Percentiles rank a stretch among this genome's conserved stretches.
These are phyloP conservation scores for Tetranychus truncatus DNA, from an alignment of 2,888 invertebrate genomes.

Conservation along the genomic window DNA sequence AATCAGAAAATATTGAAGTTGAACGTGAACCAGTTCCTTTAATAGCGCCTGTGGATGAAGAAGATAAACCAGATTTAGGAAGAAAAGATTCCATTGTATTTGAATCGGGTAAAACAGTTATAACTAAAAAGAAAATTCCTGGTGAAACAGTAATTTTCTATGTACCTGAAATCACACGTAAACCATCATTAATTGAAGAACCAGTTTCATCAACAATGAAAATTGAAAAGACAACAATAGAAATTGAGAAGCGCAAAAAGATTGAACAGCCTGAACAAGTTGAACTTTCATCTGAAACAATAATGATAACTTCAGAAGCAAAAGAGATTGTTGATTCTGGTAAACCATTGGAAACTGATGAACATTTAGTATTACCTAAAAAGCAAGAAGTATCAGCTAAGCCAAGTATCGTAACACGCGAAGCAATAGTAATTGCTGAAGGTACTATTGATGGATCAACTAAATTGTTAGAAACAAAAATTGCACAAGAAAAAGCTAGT, in stretches of 20 bases:
- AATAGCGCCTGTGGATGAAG: not conserved
- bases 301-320: not conserved
- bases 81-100: not conserved
- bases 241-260: not conserved
- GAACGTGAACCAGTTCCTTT: not conserved
- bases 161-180: not conserved
- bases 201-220: not conserved
- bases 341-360: not conserved
- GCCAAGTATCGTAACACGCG: not conserved
- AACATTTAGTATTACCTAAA: not conserved
- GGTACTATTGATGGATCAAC: not conserved
- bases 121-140: not conserved
- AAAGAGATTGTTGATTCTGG: not conserved
- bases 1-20: not conserved
- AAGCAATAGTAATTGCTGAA: not conserved
- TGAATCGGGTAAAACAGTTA: not conserved
- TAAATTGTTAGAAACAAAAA: not conserved
- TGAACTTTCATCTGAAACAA: not conserved
- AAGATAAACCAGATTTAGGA: not conserved
- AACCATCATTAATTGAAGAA: not conserved
- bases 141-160: not conserved
- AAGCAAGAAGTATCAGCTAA: not conserved
- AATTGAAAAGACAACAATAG: not conserved
- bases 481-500: not conserved
- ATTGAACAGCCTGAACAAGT: not conserved